Evolutionary conservation across 2,888 invertebrate genomes (phyloP).

Genomic region (Petrolisthes cinctipes): DNA sequence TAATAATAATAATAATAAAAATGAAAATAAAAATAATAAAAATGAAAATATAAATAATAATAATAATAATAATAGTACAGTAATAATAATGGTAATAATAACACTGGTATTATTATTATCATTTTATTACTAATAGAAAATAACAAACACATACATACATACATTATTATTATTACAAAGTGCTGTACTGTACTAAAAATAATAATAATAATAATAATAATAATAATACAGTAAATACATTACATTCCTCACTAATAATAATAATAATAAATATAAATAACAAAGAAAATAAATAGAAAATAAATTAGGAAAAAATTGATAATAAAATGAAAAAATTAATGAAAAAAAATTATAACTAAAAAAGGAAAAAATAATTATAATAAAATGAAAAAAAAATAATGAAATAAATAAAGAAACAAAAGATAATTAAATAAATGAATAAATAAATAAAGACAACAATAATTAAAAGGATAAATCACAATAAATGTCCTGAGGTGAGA

Average conservation of each 20-base stretch:
- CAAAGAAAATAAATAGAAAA: not conserved
- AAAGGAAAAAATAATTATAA: not conserved
- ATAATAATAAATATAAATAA: not conserved
- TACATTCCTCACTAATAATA: not conserved
- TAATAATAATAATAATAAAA: too few relatives aligned
- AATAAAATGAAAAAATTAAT: not conserved
- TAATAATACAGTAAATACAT: not conserved
- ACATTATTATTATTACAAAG: too few relatives aligned
- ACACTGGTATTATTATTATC: not conserved
- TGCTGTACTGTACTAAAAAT: not conserved
- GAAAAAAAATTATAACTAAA: not conserved
- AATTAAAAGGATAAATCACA: not conserved
- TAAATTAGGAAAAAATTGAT: not conserved
- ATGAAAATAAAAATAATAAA: too few relatives aligned
- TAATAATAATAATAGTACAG: too few relatives aligned
- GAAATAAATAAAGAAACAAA: not conserved
- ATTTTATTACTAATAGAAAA: too few relatives aligned
- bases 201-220: not conserved
- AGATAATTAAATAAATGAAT: not conserved
- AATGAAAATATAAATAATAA: too few relatives aligned
- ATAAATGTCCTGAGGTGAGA: not conserved
- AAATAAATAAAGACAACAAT: not conserved
- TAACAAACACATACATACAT: too few relatives aligned
- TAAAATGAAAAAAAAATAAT: not conserved
- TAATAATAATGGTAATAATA: not conserved